A percentile compares a stretch with the other conserved stretches of the same genome.
Evolutionary conservation across 2,797 vertebrate species (phyloP).

Genomic region (Liparis tanakae): DNA sequence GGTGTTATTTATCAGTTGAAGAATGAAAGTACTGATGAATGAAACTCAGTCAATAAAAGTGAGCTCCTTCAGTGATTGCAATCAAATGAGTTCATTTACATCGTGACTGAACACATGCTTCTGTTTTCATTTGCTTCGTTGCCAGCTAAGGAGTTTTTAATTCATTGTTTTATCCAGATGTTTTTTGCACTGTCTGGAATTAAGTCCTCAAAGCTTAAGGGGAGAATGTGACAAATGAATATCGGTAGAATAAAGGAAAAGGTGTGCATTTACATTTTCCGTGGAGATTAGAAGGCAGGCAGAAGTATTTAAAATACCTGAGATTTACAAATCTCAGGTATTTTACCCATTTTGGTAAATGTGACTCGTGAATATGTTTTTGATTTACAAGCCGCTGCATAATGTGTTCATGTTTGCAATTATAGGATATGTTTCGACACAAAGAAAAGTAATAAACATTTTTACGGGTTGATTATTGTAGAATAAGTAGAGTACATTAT

Average conservation of each 20-base stretch:
- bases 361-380: background rate
- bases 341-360: background rate
- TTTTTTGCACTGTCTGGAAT: background rate
- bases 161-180: slow-evolving; percentile 21
- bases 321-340: no score
- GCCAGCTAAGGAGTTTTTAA: slow-evolving; percentile 1
- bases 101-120: slow-evolving; percentile 1
- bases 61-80: background rate
- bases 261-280: slow-evolving; percentile 8
- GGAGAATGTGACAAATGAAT: slow-evolving; percentile 5
- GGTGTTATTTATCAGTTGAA: background rate
- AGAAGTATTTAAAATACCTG: background rate
- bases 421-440: background rate
- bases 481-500: background rate
- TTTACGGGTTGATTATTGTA: background rate
- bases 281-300: background rate
- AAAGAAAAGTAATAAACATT: background rate
- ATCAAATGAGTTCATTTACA: background rate
- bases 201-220: slow-evolving; percentile 18
- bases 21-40: background rate
- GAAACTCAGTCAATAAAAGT: background rate
- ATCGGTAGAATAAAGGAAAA: slow-evolving; percentile 8
- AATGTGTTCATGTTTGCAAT: background rate
- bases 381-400: background rate
- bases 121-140: slow-evolving; percentile 3